Evolutionary conservation across 1,140 invertebrate genomes (phyloP).

Genomic region (Mercenaria mercenaria): DNA sequence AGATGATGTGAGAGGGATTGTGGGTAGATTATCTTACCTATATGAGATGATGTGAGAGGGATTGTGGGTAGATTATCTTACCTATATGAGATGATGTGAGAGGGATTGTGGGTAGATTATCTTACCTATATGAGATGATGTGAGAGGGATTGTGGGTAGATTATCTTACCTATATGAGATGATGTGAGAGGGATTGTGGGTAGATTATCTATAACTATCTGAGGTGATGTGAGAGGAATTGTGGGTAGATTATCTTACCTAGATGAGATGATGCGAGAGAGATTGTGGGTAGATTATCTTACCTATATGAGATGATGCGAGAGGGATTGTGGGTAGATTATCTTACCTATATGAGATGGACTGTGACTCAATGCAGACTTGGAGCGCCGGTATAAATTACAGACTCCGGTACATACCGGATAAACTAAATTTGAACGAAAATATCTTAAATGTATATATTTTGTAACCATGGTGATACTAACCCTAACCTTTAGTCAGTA

Average conservation of each 20-base stretch:
- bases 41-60: slow-evolving; percentile 64
- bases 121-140: slow-evolving; percentile 58
- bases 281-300: slow-evolving; percentile 63
- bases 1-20: slow-evolving; percentile 67
- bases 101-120: slow-evolving; percentile 59
- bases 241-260: slow-evolving; percentile 59
- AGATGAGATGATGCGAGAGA: slow-evolving; percentile 63
- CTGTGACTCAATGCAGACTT: too few relatives aligned
- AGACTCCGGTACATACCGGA: too few relatives aligned
- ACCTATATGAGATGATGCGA: slow-evolving; percentile 55
- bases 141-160: slow-evolving; percentile 65
- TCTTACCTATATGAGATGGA: slow-evolving; percentile 57
- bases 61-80: slow-evolving; percentile 61
- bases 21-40: slow-evolving; percentile 59
- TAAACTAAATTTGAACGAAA: too few relatives aligned
- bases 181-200: slow-evolving; percentile 68
- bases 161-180: slow-evolving; percentile 53
- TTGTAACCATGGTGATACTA: too few relatives aligned
- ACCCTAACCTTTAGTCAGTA: too few relatives aligned
- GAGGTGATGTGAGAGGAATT: slow-evolving; percentile 65
- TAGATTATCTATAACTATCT: slow-evolving; percentile 64
- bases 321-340: slow-evolving; percentile 61
- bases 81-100: slow-evolving; percentile 61
- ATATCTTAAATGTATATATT: too few relatives aligned
- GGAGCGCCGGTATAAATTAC: too few relatives aligned